phyloP scores from a whole-genome alignment of 2,888 invertebrate species.

The Tryphoninae sp. region DNA sequence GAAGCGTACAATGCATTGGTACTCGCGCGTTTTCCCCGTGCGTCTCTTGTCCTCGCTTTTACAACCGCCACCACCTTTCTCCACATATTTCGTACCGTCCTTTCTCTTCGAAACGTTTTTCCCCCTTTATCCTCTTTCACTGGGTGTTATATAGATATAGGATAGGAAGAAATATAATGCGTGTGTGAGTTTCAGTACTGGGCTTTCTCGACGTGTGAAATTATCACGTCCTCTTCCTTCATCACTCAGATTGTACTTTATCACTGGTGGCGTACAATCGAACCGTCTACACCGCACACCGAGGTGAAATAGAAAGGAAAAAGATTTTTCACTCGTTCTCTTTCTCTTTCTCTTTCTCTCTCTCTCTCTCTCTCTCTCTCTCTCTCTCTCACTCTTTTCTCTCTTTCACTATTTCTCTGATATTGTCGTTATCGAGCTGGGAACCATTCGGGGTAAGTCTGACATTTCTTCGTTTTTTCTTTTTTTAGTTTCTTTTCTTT shows the following conservation, averaged over 20 bases:
- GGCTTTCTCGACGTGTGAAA: constrained; percentile 39
- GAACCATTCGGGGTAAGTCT: not conserved
- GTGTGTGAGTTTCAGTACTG: not conserved
- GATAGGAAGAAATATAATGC: not conserved
- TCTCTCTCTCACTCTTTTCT: not conserved
- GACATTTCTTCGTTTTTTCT: not conserved
- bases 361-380: not conserved
- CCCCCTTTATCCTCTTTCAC: constrained; percentile 28
- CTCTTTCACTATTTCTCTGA: not conserved
- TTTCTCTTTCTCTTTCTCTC: not conserved
- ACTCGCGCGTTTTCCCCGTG: constrained; percentile 43
- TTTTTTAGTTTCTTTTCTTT: not conserved
- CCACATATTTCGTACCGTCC: constrained; percentile 7
- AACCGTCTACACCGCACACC: constrained; percentile 20
- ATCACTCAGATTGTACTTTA: constrained; percentile 17
- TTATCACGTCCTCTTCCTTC: constrained; percentile 40
- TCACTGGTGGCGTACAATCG: constrained; percentile 30
- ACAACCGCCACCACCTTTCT: constrained; percentile 19
- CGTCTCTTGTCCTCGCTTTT: constrained; percentile 34
- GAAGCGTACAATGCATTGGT: constrained; percentile 61
- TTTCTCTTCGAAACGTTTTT: constrained; percentile 1
- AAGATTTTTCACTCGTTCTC: not conserved
- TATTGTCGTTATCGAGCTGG: not conserved
- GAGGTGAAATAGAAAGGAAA: constrained; percentile 9
- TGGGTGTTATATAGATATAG: not conserved